Base-by-base conservation (phyloP, 2,888 invertebrate species). In the Clistopyga incitator region DNA sequence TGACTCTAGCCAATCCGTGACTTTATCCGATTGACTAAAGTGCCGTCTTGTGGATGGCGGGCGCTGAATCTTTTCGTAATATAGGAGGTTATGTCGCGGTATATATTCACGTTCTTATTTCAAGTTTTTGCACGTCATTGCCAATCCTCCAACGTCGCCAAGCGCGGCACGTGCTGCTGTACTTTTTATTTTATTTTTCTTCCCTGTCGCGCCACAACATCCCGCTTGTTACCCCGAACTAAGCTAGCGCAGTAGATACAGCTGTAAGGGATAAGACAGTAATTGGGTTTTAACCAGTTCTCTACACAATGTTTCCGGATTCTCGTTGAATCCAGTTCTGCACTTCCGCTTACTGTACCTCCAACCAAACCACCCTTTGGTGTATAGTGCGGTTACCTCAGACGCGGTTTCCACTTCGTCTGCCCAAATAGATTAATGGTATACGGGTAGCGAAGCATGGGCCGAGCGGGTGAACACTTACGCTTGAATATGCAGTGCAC, bases 371-470 rank as follows among this genome's bases (percentile, higher is more conserved):
- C 64, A 38, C n/a, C 13, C n/a, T 25, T 38, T n/a, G 25, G 50
- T 20, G 47, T 64, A 67, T 71, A 11, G 6, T 74, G 76, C 56
- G 82, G 82, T 79, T 80, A 65, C 25, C 79, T 65, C 52, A 59
- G 50, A 75, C 54, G 65, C 56, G 47, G 79, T 76, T 76, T 71
- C 71, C 65, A 50, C 64, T 34, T 42, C 52, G 71, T 65, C 42
- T 52, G 52, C 70, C 78, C 78, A 78, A 78, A 82, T 78, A 64
- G 78, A 72, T 78, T 67, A 67, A 78, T 72, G 52, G 25, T 71
- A 71, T 47, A 67, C 64, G 78, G n/a, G 23, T 25, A 59, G 42
- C 13, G 52, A 61, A n/a, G 3, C 34, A 23, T 38, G 15, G 42
- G 42, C 68, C 64, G 50, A 50, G 34, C 56, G 70, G 38, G 47